Base-by-base conservation (phyloP, 2,797 vertebrate genomes). In the Enteromius anoplus region DNA sequence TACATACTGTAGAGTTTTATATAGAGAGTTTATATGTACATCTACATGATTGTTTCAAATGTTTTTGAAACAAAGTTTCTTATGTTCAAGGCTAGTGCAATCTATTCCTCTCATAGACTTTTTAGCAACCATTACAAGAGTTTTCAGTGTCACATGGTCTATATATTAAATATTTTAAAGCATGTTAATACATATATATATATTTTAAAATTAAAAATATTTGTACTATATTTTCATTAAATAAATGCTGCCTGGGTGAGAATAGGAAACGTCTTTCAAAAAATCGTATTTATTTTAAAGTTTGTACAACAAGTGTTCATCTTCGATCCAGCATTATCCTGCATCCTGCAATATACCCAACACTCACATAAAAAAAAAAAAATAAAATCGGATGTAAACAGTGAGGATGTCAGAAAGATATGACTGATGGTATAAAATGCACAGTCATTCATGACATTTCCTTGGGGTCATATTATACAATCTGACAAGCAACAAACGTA, bases 401-500 rank as follows among this genome's bases (percentile, higher is more conserved):
- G 51, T 37, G 21, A 40, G 72, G 51, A 40, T 75, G 51, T 55
- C 49, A 55, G 51, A 75, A 75, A 37, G 21, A 72, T 3, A 1
- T 72, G 70, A 51, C 17, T n/a, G 49, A 15, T n/a, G 47, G 19
- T n/a, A 19, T 73, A 53, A 73, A 73, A 40, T 0, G 6, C 4
- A 12, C 32, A 75, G 72, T 58, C 72, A 58, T 40, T 75, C 32
- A n/a, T 17, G 34, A 58, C 0, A 47, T 65, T 62, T 19, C 26
- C 42, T 19, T 3, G 0, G 26, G 69, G 29, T 62, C 37, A 72
- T 37, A 73, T 29, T 42, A 23, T 51, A 47, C 26, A 65, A 47
- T 78, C 26, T 78, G 42, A 78, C 23, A 49, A 32, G 76, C 26
- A 78, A 34, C 26, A 34, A 65, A 78, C 10, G 5, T 64, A 78